phyloP scores from a whole-genome alignment of 2,797 vertebrate species.

The Morelia viridis region DNA sequence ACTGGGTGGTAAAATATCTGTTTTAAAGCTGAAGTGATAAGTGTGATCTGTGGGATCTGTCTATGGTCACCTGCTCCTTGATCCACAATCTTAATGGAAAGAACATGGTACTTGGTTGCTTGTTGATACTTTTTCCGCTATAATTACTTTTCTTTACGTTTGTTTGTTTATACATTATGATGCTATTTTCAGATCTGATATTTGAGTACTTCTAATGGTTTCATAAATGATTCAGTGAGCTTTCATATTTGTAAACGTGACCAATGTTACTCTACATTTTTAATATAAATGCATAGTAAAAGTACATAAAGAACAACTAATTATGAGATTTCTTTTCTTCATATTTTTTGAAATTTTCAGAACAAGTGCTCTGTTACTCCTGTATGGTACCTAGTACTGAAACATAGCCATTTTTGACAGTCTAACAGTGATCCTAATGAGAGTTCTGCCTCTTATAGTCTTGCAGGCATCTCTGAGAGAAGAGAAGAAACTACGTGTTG shows the following conservation, averaged over 20 bases:
- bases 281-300: not conserved
- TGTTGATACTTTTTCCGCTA: not conserved
- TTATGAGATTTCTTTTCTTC: not conserved
- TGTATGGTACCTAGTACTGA: not conserved
- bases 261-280: not conserved
- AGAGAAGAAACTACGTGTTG: slow-evolving; percentile 95
- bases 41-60: not conserved
- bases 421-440: rapidly evolving
- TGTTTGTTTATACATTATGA: slow-evolving; percentile 3
- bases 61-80: not conserved
- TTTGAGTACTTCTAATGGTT: not conserved
- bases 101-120: not conserved
- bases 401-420: not conserved
- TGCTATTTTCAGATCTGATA: not conserved
- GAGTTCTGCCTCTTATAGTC: slow-evolving; percentile 69
- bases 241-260: not conserved
- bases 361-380: not conserved
- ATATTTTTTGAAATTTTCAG: not conserved
- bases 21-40: not conserved
- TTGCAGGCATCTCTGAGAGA: slow-evolving; percentile 90
- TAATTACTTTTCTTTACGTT: not conserved
- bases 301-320: not conserved
- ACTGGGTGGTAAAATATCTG: not conserved
- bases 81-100: not conserved
- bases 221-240: not conserved